phyloP scores from a whole-genome alignment of 2,888 invertebrate genomes.

The Eilema caniola region DNA sequence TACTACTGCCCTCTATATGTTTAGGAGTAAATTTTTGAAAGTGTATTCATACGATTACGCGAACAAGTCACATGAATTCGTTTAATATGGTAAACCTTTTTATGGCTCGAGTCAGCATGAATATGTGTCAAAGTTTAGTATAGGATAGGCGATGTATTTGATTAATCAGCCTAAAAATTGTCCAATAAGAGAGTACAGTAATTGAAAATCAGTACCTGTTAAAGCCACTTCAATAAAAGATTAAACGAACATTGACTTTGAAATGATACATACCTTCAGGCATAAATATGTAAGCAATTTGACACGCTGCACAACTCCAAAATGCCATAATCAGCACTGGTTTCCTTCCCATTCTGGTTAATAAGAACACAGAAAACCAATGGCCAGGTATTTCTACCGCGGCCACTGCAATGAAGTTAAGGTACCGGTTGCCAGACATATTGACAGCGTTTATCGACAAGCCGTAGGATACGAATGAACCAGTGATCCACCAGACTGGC shows the following conservation, averaged over 20 bases:
- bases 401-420: constrained; percentile 89
- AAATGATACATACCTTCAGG: constrained; percentile 66
- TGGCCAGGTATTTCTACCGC: constrained; percentile 91
- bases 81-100: no score
- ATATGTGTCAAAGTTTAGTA: no score
- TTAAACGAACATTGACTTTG: neutral
- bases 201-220: no score
- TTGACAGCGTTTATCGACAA: constrained; percentile 89
- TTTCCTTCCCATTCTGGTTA: constrained; percentile 88
- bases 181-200: no score
- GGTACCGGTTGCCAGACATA: constrained; percentile 90
- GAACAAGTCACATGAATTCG: no score
- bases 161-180: no score
- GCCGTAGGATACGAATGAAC: constrained; percentile 89
- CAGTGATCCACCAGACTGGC: constrained; percentile 88
- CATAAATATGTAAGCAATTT: constrained; percentile 22
- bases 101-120: no score
- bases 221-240: no score
- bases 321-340: constrained; percentile 28
- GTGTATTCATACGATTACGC: no score
- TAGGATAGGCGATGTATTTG: no score
- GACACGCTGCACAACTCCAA: constrained; percentile 21
- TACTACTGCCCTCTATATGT: no score
- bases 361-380: constrained; percentile 85
- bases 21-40: no score